Conservation (phyloP, 2,888 invertebrate species). For the Congeria kusceri region DNA sequence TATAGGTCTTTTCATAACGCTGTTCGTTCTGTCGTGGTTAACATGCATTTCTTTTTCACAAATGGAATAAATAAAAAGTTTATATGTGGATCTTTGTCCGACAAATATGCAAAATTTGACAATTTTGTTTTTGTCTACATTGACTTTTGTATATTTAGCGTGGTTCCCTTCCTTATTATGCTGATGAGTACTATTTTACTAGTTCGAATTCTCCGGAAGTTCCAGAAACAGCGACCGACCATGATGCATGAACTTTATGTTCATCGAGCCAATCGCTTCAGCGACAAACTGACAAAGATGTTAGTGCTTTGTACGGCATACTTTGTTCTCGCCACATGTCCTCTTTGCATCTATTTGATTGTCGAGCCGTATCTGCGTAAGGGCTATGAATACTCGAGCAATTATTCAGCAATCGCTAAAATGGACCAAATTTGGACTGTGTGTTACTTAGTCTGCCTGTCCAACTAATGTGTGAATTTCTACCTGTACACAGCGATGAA, state of each 20-base stretch:
- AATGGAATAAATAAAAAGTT: conserved; percentile 62
- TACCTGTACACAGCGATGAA: too few species aligned
- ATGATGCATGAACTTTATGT: conserved; percentile 38
- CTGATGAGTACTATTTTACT: conserved; percentile 59
- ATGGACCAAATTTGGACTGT: conserved; percentile 63
- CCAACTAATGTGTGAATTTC: too few species aligned
- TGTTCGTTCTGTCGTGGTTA: conserved; percentile 37
- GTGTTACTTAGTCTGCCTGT: conserved; percentile 62
- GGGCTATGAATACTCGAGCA: too few species aligned
- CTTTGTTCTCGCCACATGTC: conserved; percentile 64
- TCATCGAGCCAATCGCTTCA: conserved; percentile 37
- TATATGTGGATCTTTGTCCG: conserved; percentile 56
- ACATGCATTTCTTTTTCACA: conserved; percentile 65
- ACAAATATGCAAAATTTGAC: conserved; percentile 54
- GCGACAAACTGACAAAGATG: conserved; percentile 67
- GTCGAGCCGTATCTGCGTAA: conserved; percentile 63
- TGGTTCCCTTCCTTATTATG: conserved; percentile 63
- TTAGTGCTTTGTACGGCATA: conserved; percentile 63
- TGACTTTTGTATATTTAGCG: conserved; percentile 61
- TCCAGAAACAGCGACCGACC: conserved; percentile 41
- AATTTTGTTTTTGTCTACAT: conserved; percentile 67
- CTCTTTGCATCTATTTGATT: conserved; percentile 67
- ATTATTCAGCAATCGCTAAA: conserved; percentile 9
- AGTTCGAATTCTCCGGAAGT: conserved; percentile 33
- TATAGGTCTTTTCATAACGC: conserved; percentile 32